Evolutionary conservation across 2,888 invertebrate species (phyloP).

Genomic region (Fragum whitleyi): DNA sequence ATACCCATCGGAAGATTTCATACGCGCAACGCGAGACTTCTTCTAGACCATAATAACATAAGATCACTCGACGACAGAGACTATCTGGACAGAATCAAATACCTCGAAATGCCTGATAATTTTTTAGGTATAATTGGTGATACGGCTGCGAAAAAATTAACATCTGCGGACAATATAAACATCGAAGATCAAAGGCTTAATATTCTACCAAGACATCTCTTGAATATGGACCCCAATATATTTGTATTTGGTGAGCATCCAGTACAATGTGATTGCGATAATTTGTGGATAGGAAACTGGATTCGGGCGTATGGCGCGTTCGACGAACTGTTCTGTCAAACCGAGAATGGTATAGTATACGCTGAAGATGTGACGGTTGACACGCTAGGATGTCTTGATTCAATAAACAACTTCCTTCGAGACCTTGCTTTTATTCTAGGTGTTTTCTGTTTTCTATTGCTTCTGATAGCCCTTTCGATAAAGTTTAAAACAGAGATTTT

Average conservation of each 20-base stretch:
- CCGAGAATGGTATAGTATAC: background rate
- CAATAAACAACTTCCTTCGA: background rate
- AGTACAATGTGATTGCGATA: constrained; percentile 39
- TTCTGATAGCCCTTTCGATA: background rate
- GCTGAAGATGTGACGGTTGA: background rate
- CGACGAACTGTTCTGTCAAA: constrained; percentile 22
- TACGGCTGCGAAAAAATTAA: background rate
- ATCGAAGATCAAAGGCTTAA: constrained; percentile 29
- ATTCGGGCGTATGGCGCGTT: constrained; percentile 32
- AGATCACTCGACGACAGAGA: constrained; percentile 21
- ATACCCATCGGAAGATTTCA: constrained; percentile 42
- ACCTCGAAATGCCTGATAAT: constrained; percentile 33
- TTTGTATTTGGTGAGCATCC: constrained; percentile 33
- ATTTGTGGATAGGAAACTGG: constrained; percentile 50
- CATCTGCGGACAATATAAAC: background rate
- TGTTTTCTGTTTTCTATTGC: background rate
- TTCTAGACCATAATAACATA: constrained; percentile 36
- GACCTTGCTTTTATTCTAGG: background rate
- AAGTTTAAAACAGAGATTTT: constrained; percentile 6
- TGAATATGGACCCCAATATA: constrained; percentile 23
- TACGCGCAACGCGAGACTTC: constrained; percentile 25
- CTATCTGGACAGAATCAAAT: constrained; percentile 33
- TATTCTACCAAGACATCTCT: constrained; percentile 8
- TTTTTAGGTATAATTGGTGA: constrained; percentile 9
- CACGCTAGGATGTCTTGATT: background rate